A percentile compares a stretch with the other conserved stretches of the same genome.
Conservation (phyloP, 2,888 invertebrate species). For the Mesorhabditis spiculigera region DNA sequence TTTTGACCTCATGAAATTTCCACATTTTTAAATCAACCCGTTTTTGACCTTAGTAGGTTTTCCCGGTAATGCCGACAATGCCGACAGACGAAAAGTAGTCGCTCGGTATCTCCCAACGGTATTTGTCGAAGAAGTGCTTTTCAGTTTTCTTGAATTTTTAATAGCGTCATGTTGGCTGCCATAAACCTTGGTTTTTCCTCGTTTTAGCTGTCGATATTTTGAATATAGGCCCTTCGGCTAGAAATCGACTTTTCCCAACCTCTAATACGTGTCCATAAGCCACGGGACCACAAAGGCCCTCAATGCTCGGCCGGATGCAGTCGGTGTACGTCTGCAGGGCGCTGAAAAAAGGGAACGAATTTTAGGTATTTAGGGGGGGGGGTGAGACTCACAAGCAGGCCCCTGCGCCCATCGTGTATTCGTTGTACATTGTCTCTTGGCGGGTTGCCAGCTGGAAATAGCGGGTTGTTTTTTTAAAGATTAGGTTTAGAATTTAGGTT, state of each 20-base stretch:
- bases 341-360: slow-evolving; percentile 19
- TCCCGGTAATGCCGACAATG: too few relatives aligned
- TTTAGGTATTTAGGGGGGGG: not conserved
- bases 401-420: slow-evolving; percentile 29
- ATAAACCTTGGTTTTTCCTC: too few relatives aligned
- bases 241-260: not conserved
- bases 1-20: too few relatives aligned
- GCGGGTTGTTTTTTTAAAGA: not conserved
- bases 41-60: too few relatives aligned
- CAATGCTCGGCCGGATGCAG: slow-evolving; percentile 39
- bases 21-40: too few relatives aligned
- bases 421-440: slow-evolving; percentile 33
- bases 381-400: slow-evolving; percentile 35
- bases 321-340: slow-evolving; percentile 42
- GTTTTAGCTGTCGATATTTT: too few relatives aligned
- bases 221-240: too few relatives aligned
- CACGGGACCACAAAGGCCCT: slow-evolving; percentile 28
- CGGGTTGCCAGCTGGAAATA: slow-evolving; percentile 15
- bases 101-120: too few relatives aligned
- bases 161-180: too few relatives aligned
- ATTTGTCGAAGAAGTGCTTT: too few relatives aligned
- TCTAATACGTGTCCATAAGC: slow-evolving; percentile 29
- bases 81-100: too few relatives aligned
- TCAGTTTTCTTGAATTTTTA: too few relatives aligned
- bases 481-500: not conserved